These are phyloP conservation scores for Pocillopora damicornis DNA, from an alignment of 64 coral and sea anemone genomes.

Conservation along the genomic window DNA sequence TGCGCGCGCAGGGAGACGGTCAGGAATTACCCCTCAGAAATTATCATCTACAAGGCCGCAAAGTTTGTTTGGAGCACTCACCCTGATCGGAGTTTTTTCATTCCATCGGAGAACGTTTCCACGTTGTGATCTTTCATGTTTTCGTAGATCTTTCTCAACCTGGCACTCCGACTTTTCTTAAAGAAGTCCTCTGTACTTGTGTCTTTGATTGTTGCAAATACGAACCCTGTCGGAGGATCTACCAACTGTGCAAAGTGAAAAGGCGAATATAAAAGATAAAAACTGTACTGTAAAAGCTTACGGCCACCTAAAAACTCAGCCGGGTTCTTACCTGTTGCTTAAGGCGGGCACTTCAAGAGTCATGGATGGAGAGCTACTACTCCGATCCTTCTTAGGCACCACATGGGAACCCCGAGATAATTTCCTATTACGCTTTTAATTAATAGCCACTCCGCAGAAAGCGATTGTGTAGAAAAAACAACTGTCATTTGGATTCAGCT, in stretches of 20 bases:
- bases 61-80: neutral
- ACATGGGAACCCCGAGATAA: too few species aligned
- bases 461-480: too few species aligned
- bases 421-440: too few species aligned
- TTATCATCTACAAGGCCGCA: too few species aligned
- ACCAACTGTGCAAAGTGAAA: conserved; percentile 29
- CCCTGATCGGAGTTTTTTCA: conserved; percentile 62
- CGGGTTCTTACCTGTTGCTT: neutral
- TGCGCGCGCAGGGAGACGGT: too few species aligned
- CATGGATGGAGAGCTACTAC: too few species aligned
- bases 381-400: too few species aligned
- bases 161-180: conserved; percentile 44
- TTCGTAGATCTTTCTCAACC: conserved; percentile 57
- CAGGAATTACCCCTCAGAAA: too few species aligned
- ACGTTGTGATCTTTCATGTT: conserved; percentile 71
- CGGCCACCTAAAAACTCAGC: neutral
- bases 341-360: too few species aligned
- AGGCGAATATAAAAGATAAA: neutral
- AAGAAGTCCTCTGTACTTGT: conserved; percentile 88
- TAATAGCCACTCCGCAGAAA: too few species aligned
- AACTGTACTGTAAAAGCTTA: neutral
- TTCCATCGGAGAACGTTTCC: conserved; percentile 59
- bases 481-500: too few species aligned
- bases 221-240: conserved; percentile 69
- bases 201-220: conserved; percentile 79